Evolutionary conservation across 1,140 invertebrate genomes (phyloP).

Genomic region (Oreohelix idahoensis): DNA sequence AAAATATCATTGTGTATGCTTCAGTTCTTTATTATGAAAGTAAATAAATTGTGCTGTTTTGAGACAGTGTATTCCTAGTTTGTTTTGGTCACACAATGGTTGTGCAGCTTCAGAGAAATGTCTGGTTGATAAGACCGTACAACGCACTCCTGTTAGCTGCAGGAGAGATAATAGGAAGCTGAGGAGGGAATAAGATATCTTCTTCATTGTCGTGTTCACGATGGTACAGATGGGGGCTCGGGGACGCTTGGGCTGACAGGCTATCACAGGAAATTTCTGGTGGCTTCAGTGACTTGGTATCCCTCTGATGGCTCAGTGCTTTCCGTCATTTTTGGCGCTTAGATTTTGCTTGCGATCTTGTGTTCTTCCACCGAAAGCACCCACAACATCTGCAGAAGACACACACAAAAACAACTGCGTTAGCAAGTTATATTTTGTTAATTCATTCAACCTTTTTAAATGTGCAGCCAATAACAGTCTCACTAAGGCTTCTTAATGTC

Average conservation of each 20-base stretch:
- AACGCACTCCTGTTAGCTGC: not conserved
- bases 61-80: no score
- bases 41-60: no score
- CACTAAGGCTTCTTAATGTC: no score
- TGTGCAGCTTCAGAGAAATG: not conserved
- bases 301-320: constrained; percentile 55
- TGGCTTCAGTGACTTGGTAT: constrained; percentile 56
- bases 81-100: no score
- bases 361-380: constrained; percentile 52
- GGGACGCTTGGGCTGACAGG: not conserved
- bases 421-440: no score
- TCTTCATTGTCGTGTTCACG: not conserved
- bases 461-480: no score
- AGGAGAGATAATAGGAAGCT: constrained; percentile 19
- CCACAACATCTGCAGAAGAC: constrained; percentile 63
- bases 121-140: constrained; percentile 28
- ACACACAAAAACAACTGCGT: no score
- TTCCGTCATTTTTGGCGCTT: constrained; percentile 65
- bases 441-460: no score
- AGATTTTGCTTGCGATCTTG: constrained; percentile 52
- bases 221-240: not conserved
- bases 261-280: constrained; percentile 40
- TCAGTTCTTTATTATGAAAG: no score
- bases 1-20: no score
- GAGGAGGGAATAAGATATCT: not conserved